phyloP scores from a whole-genome alignment of 2,888 invertebrate genomes.

The Bugula neritina region DNA sequence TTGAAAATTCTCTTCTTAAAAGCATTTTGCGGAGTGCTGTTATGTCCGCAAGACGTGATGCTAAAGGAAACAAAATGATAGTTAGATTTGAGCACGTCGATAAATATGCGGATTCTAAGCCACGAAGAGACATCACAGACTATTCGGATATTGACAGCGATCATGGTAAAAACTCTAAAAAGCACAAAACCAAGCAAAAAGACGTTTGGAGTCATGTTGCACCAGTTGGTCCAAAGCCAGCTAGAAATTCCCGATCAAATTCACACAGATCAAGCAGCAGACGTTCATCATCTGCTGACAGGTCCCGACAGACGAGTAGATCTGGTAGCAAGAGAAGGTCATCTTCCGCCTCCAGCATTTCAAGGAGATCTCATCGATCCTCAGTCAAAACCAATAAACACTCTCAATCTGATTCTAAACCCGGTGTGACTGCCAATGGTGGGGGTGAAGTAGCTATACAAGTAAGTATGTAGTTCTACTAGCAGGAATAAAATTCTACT shows the following conservation, averaged over 20 bases:
- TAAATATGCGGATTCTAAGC: constrained; percentile 16
- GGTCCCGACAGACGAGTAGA: neutral
- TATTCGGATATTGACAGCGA: constrained; percentile 22
- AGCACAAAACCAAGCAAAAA: neutral
- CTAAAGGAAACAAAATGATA: neutral
- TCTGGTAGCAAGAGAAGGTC: neutral
- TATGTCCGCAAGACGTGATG: neutral
- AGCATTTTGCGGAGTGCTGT: neutral
- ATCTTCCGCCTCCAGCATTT: constrained; percentile 18
- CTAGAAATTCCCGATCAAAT: constrained; percentile 1
- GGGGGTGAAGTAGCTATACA: neutral
- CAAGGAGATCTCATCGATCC: neutral
- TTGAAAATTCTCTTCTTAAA: neutral
- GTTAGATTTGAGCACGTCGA: constrained; percentile 18
- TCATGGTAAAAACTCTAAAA: constrained; percentile 14
- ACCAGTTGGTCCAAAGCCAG: constrained; percentile 19
- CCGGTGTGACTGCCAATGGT: neutral
- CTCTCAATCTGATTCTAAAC: neutral
- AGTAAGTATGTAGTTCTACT: neutral
- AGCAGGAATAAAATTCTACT: too few relatives aligned
- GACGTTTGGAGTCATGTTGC: constrained; percentile 24
- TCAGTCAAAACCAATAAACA: neutral
- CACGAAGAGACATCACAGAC: constrained; percentile 11
- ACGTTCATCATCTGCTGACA: constrained; percentile 12
- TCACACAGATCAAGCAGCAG: constrained; percentile 11